Percentiles rank a stretch among this genome's conserved stretches.
phyloP scores from a whole-genome alignment of 2,888 invertebrate species.

The Dyspetes luteomarginatus region DNA sequence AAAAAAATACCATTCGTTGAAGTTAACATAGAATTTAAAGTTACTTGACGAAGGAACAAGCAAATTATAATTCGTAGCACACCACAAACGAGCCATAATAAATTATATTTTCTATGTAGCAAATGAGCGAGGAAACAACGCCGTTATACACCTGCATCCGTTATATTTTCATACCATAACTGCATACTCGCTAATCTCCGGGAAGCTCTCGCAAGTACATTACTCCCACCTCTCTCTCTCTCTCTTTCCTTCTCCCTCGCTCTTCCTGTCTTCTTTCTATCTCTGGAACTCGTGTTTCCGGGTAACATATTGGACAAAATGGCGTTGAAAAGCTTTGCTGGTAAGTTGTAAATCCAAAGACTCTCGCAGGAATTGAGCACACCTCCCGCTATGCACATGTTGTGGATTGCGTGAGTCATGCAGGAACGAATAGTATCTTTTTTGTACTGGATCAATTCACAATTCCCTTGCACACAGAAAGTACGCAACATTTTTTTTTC shows the following conservation, averaged over 20 bases:
- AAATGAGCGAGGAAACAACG: slow-evolving; percentile 52
- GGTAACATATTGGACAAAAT: slow-evolving; percentile 52
- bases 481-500: too few relatives aligned
- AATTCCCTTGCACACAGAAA: neutral
- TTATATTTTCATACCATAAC: slow-evolving; percentile 64
- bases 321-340: slow-evolving; percentile 19
- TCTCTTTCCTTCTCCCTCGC: slow-evolving; percentile 6
- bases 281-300: slow-evolving; percentile 53
- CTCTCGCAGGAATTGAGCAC: slow-evolving; percentile 13
- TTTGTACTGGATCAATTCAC: neutral
- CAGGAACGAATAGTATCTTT: neutral
- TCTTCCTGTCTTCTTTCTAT: slow-evolving; percentile 1
- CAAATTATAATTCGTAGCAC: slow-evolving; percentile 48
- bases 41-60: slow-evolving; percentile 30
- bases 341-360: slow-evolving; percentile 14
- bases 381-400: slow-evolving; percentile 20
- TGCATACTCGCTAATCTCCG: slow-evolving; percentile 57
- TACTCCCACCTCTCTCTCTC: slow-evolving; percentile 33
- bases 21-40: slow-evolving; percentile 30
- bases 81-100: slow-evolving; percentile 37
- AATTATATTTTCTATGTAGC: slow-evolving; percentile 59
- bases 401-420: neutral
- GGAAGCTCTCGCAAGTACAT: slow-evolving; percentile 40
- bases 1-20: neutral
- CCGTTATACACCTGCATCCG: slow-evolving; percentile 67